phyloP scores from a whole-genome alignment of 92 coral and sea anemone genomes.

The Muricea muricata region DNA sequence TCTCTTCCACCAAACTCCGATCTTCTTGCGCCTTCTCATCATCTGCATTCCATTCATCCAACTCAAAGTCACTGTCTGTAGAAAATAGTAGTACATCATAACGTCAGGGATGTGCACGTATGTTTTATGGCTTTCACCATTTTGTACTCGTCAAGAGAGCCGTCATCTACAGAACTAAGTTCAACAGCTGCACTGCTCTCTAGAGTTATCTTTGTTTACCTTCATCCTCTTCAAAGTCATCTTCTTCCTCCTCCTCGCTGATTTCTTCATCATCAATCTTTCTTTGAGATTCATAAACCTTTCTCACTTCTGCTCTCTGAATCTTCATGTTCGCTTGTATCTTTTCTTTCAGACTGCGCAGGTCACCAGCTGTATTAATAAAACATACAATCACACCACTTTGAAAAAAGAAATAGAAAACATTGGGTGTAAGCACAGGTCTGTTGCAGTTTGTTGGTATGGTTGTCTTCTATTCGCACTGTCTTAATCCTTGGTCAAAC shows the following conservation, averaged over 20 bases:
- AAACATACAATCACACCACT: not conserved
- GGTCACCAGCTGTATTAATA: constrained; percentile 65
- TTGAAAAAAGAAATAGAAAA: not conserved
- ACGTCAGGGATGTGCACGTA: too few relatives aligned
- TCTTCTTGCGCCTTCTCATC: constrained; percentile 89
- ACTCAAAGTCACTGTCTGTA: constrained; percentile 85
- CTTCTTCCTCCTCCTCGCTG: constrained; percentile 94
- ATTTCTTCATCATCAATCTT: constrained; percentile 92
- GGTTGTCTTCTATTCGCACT: too few relatives aligned
- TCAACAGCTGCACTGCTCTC: too few relatives aligned
- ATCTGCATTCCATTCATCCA: constrained; percentile 87
- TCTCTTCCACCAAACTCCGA: constrained; percentile 24
- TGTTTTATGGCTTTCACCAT: too few relatives aligned
- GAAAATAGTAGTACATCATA: too few relatives aligned
- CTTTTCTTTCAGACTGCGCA: constrained; percentile 76
- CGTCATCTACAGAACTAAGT: too few relatives aligned
- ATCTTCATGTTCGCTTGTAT: constrained; percentile 82
- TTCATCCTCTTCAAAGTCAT: constrained; percentile 79
- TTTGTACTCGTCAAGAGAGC: too few relatives aligned
- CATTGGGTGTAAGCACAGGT: too few relatives aligned
- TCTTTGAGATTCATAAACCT: constrained; percentile 85
- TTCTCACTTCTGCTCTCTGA: constrained; percentile 82
- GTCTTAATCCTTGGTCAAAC: too few relatives aligned
- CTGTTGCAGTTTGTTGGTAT: too few relatives aligned
- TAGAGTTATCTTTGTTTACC: too few relatives aligned